These are phyloP conservation scores for Brassicogethes aeneus DNA, from an alignment of 2,888 invertebrate species.

Conservation along the genomic window DNA sequence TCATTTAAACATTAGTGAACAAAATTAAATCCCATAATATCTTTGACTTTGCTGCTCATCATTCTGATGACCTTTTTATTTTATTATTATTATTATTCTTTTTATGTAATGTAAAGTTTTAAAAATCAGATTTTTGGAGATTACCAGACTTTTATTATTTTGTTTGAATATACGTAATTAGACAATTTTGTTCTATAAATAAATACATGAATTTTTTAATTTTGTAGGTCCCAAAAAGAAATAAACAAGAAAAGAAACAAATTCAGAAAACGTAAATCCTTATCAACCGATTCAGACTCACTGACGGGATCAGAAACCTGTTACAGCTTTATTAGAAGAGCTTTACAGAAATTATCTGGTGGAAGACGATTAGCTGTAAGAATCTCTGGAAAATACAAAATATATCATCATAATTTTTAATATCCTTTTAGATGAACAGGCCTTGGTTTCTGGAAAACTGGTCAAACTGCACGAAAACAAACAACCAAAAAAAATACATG, in stretches of 20 bases:
- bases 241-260: slow-evolving; percentile 40
- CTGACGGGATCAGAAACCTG: slow-evolving; percentile 62
- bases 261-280: slow-evolving; percentile 31
- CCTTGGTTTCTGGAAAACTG: slow-evolving; percentile 78
- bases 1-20: too few species aligned
- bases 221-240: slow-evolving; percentile 32
- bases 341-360: slow-evolving; percentile 75
- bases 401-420: too few species aligned
- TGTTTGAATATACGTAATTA: too few species aligned
- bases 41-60: too few species aligned
- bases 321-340: slow-evolving; percentile 85
- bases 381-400: neutral
- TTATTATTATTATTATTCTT: too few species aligned
- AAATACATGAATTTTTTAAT: slow-evolving; percentile 1
- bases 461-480: slow-evolving; percentile 44
- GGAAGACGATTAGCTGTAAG: slow-evolving; percentile 45
- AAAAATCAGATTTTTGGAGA: too few species aligned
- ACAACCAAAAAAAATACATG: slow-evolving; percentile 30
- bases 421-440: slow-evolving; percentile 11
- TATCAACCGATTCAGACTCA: slow-evolving; percentile 54
- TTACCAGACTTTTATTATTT: too few species aligned
- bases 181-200: too few species aligned
- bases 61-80: too few species aligned
- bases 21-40: too few species aligned
- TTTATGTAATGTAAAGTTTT: too few species aligned